Percentiles rank a stretch among this genome's conserved stretches.
phyloP scores from a whole-genome alignment of 2,797 vertebrate genomes.

The Scleropages formosus region DNA sequence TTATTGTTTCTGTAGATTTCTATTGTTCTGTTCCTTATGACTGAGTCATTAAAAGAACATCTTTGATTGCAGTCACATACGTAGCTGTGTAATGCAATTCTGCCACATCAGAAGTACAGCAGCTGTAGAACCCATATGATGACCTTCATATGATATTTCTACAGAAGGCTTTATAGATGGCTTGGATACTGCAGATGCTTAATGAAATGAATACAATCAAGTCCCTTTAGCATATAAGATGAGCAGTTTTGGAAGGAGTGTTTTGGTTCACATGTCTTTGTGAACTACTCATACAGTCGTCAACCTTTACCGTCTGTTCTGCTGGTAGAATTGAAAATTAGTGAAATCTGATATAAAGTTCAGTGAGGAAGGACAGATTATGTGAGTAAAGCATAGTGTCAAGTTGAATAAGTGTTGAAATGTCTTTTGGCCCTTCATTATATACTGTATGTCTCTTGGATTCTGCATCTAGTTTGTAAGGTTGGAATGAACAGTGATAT shows the following conservation, averaged over 20 bases:
- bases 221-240: neutral
- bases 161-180: too few species aligned
- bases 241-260: neutral
- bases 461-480: conserved; percentile 19
- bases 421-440: neutral
- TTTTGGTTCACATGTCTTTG: neutral
- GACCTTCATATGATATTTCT: conserved; percentile 5
- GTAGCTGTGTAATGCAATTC: too few species aligned
- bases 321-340: neutral
- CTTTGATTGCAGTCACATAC: too few species aligned
- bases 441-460: conserved; percentile 9
- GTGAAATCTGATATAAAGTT: neutral
- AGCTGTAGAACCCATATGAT: neutral
- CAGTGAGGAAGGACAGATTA: neutral
- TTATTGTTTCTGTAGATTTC: too few species aligned
- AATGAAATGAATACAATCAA: neutral
- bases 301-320: neutral
- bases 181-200: too few species aligned
- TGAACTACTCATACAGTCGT: neutral
- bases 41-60: too few species aligned
- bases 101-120: too few species aligned
- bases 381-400: neutral
- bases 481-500: neutral
- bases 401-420: too few species aligned
- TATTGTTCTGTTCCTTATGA: too few species aligned